Evolutionary conservation across 2,888 invertebrate species (phyloP), one percentile per base, ranked within the genome.

Genomic region (Leptogaster cylindrica): DNA sequence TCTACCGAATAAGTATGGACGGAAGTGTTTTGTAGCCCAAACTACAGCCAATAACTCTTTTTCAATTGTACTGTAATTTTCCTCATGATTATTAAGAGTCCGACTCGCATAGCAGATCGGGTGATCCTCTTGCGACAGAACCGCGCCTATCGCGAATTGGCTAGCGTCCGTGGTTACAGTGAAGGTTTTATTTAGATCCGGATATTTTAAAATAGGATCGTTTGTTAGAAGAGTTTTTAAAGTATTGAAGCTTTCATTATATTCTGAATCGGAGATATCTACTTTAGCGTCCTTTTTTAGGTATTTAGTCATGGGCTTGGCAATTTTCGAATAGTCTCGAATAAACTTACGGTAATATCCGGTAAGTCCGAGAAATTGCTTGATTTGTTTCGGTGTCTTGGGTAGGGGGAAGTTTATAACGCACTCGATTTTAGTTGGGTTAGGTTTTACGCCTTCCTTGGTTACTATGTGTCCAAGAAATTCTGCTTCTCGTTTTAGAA

Each of bases 391-490:
- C 2, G 16, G 18, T 6, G 61, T 61, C 7, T 8, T 12, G 1
- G 41, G 61, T n/a, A 41, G 14, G 20, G 39, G 39, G 12, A 58
- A 27, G 2, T 58, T 58, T n/a, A 14, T 7, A 10, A 67, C 50
- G 25, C 33, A 10, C 52, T 70, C 8, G 2, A 69, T 46, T 44
- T 70, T 70, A 2, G 63, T 55, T 0, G 65, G 69, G 20, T 71
- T 72, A 1, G 70, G 68, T 55, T 66, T 70, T 25, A 70, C 27
- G 10, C 68, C 68, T 14, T 68, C 51, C 7, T n/a, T n/a, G 18
- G 71, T 70, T 5, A 71, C 36, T 7, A 70, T 31, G 41, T 70
- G 69, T 0, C 72, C 70, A n/a, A 71, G 52, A 27, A 51, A 71
- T 50, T 68, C 61, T 4, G 70, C 69, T 31, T 69, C 41, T 64